Evolutionary conservation across 2,888 invertebrate species (phyloP).

Genomic region (Volucella bombylans): DNA sequence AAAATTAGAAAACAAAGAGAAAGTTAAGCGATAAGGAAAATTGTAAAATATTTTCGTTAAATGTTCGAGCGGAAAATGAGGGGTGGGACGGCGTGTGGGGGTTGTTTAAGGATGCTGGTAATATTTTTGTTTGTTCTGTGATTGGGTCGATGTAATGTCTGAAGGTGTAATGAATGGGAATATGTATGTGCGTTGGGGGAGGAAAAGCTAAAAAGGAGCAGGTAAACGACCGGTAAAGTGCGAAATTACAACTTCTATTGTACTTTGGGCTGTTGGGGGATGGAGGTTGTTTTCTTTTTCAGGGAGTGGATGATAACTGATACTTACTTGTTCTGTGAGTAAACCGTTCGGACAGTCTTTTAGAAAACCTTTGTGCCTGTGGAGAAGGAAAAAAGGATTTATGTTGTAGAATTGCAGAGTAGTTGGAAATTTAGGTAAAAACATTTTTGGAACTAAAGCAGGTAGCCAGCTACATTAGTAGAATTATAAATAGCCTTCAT

Average conservation of each 20-base stretch:
- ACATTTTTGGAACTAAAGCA: not conserved
- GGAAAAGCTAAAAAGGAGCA: not conserved
- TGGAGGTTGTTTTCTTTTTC: not conserved
- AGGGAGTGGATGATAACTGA: not conserved
- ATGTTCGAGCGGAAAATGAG: not conserved
- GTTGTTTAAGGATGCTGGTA: not conserved
- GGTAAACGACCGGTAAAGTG: slow-evolving; percentile 48
- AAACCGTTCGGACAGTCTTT: slow-evolving; percentile 98
- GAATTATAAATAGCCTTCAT: too few relatives aligned
- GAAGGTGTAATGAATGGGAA: slow-evolving; percentile 47
- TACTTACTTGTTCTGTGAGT: slow-evolving; percentile 94
- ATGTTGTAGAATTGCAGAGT: slow-evolving; percentile 16
- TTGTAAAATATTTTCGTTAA: slow-evolving; percentile 54
- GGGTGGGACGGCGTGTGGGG: not conserved
- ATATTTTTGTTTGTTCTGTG: slow-evolving; percentile 40
- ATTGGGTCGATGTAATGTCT: slow-evolving; percentile 49
- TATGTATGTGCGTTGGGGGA: slow-evolving; percentile 3
- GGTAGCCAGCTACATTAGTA: too few relatives aligned
- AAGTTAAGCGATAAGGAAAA: slow-evolving; percentile 59
- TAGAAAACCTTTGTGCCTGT: slow-evolving; percentile 97
- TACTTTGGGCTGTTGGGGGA: not conserved
- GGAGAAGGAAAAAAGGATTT: slow-evolving; percentile 79
- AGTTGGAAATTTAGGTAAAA: slow-evolving; percentile 6
- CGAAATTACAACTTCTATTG: slow-evolving; percentile 53
- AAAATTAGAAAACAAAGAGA: not conserved